phyloP scores from a whole-genome alignment of 2,797 vertebrate genomes.

The Menidia menidia region DNA sequence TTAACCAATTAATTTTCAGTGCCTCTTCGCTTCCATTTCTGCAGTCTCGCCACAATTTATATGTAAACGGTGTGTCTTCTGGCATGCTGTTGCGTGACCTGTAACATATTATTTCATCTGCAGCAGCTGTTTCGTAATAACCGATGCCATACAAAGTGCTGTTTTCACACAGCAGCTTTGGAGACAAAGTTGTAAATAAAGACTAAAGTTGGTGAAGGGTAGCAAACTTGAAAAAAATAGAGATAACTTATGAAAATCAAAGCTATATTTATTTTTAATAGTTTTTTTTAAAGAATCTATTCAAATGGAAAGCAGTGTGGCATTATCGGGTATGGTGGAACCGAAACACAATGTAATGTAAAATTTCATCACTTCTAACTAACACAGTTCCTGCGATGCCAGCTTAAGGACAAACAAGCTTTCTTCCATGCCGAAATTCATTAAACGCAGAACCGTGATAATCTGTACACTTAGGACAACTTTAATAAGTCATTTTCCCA shows the following conservation, averaged over 20 bases:
- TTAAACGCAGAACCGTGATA: slow-evolving; percentile 7
- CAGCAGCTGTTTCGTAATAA: slow-evolving; percentile 32
- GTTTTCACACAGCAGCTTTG: not conserved
- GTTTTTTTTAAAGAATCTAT: not conserved
- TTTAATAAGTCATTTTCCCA: slow-evolving; percentile 37
- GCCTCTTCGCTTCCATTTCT: not conserved
- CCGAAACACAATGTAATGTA: not conserved
- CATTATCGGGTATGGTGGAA: too few relatives aligned
- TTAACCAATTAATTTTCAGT: not conserved
- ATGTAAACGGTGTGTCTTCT: slow-evolving; percentile 17
- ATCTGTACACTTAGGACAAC: slow-evolving; percentile 2
- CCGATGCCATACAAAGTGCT: not conserved
- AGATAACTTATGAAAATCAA: not conserved
- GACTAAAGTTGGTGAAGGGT: not conserved
- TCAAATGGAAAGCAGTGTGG: not conserved
- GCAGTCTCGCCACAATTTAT: not conserved
- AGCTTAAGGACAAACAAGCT: not conserved
- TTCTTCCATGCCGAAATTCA: not conserved
- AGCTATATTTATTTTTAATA: not conserved
- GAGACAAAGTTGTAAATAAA: not conserved
- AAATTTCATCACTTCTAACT: not conserved
- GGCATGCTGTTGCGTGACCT: slow-evolving; percentile 29
- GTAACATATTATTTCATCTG: slow-evolving; percentile 26
- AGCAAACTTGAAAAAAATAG: not conserved
- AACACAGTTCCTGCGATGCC: not conserved